These are phyloP conservation scores for Nymphicus hollandicus DNA, from an alignment of 2,113 vertebrate species.

Conservation along the genomic window DNA sequence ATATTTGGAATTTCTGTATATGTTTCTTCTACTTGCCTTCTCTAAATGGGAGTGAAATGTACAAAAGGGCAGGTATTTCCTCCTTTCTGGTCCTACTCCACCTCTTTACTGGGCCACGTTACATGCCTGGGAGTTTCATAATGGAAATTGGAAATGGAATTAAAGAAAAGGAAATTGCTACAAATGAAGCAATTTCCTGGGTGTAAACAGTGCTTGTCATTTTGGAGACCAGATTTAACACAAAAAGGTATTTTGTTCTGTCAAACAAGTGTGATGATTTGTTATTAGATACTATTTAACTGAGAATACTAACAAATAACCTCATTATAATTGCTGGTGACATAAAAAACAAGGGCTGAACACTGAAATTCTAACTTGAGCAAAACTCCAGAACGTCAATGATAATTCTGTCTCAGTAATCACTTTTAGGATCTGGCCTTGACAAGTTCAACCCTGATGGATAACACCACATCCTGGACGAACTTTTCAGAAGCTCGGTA, in stretches of 20 bases:
- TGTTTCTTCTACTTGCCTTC: slow-evolving; percentile 24
- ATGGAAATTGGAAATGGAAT: slow-evolving; percentile 65
- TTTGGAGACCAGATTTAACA: slow-evolving; percentile 37
- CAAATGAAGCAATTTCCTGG: slow-evolving; percentile 69
- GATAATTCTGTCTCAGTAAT: not conserved
- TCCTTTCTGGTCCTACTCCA: slow-evolving; percentile 50
- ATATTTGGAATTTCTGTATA: slow-evolving; percentile 34
- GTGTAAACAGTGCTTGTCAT: slow-evolving; percentile 49
- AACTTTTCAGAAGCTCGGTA: not conserved
- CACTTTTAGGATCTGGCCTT: not conserved
- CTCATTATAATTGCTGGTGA: not conserved
- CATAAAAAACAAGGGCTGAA: not conserved
- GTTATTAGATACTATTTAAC: not conserved
- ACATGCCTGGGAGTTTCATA: slow-evolving; percentile 54
- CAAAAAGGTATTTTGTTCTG: slow-evolving; percentile 8
- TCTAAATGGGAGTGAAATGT: slow-evolving; percentile 46
- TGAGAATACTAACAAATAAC: not conserved
- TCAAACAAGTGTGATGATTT: slow-evolving; percentile 1
- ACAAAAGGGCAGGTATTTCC: slow-evolving; percentile 71
- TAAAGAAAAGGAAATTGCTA: slow-evolving; percentile 63
- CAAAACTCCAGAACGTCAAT: not conserved
- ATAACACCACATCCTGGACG: not conserved
- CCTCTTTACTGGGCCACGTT: slow-evolving; percentile 48
- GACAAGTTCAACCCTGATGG: not conserved
- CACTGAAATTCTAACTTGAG: not conserved